phyloP scores from a whole-genome alignment of 2,888 invertebrate species.

The Neoaliturus tenellus region DNA sequence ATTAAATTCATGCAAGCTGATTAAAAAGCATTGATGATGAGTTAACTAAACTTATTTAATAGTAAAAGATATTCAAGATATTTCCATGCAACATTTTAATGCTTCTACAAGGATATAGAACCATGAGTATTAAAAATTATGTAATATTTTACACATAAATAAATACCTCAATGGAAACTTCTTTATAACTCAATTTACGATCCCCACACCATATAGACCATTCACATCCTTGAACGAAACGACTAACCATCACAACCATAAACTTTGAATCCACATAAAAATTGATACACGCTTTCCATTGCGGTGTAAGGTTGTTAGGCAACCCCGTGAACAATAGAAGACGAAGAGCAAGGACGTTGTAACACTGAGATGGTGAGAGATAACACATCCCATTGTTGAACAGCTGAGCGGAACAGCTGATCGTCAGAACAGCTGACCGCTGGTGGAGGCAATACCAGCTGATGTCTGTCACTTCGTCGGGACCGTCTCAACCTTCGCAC shows the following conservation, averaged over 20 bases:
- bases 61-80: too few species aligned
- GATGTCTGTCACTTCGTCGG: constrained; percentile 33
- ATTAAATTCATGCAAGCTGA: too few species aligned
- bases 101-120: too few species aligned
- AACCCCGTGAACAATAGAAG: not conserved
- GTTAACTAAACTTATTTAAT: too few species aligned
- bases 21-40: too few species aligned
- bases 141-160: too few species aligned
- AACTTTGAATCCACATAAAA: not conserved
- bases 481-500: constrained; percentile 44
- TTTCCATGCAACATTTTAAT: too few species aligned
- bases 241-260: not conserved
- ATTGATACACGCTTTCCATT: not conserved
- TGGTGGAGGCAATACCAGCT: constrained; percentile 11
- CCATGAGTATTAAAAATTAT: too few species aligned
- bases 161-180: too few species aligned
- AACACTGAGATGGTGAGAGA: constrained; percentile 13
- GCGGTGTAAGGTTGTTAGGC: not conserved
- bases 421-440: not conserved
- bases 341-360: not conserved
- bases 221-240: not conserved
- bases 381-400: not conserved
- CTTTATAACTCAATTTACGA: not conserved
- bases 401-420: not conserved
- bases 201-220: not conserved